These are phyloP conservation scores for Serrognathus titanus DNA, from an alignment of 2,888 invertebrate species.

Conservation along the genomic window DNA sequence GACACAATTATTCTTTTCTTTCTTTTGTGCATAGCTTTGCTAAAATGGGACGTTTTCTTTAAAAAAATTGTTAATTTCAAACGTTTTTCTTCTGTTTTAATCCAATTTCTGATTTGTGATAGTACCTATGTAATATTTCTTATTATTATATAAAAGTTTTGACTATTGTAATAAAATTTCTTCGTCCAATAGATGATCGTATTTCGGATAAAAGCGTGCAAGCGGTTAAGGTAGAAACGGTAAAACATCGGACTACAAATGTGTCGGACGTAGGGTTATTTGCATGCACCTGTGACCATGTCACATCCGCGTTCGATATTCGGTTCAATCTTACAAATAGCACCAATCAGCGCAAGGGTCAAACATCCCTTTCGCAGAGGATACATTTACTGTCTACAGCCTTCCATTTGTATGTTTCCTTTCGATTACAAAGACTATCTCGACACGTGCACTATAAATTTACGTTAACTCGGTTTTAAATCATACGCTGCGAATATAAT, in stretches of 20 bases:
- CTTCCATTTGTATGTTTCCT: slow-evolving; percentile 13
- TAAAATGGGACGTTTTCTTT: too few relatives aligned
- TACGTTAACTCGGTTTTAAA: slow-evolving; percentile 3
- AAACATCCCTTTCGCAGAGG: slow-evolving; percentile 14
- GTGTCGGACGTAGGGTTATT: slow-evolving; percentile 20
- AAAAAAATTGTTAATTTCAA: too few relatives aligned
- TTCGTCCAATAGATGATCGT: too few relatives aligned
- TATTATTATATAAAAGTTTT: too few relatives aligned
- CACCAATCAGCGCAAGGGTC: slow-evolving; percentile 25
- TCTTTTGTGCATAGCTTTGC: too few relatives aligned
- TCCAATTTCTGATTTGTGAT: too few relatives aligned
- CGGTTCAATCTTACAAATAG: slow-evolving; percentile 29
- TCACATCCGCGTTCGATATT: slow-evolving; percentile 24
- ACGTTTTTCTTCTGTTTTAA: too few relatives aligned
- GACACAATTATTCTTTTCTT: too few relatives aligned
- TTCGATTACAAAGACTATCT: slow-evolving; percentile 16
- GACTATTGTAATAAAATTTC: too few relatives aligned
- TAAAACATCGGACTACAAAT: slow-evolving; percentile 17
- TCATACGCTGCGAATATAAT: too few relatives aligned
- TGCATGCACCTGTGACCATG: slow-evolving; percentile 30
- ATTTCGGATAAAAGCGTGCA: too few relatives aligned
- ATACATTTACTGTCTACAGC: slow-evolving; percentile 1
- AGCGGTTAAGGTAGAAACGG: not conserved
- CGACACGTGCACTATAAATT: slow-evolving; percentile 21
- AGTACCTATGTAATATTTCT: too few relatives aligned